Conservation (phyloP, 35 echinoderm and acorn worm genomes). For the Stichopus chloronotus region DNA sequence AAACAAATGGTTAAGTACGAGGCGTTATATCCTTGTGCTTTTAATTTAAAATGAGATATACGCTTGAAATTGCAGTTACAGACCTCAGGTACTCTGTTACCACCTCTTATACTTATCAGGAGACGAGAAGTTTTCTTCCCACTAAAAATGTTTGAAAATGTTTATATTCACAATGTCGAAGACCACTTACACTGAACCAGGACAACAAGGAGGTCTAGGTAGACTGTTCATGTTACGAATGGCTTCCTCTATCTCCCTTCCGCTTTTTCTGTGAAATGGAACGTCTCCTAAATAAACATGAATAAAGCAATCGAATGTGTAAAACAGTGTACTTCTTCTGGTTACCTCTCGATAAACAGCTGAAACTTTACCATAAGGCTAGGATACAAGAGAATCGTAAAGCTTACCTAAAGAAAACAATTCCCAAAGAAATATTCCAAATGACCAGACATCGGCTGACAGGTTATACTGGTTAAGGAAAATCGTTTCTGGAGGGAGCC, state of each 20-base stretch:
- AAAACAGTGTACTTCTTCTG: neutral
- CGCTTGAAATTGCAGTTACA: no score
- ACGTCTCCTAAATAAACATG: neutral
- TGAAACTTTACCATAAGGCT: neutral
- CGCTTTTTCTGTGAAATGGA: neutral
- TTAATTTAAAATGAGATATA: no score
- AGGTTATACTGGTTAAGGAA: constrained; percentile 23
- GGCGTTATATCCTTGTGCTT: no score
- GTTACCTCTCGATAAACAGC: neutral
- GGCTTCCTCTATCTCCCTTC: constrained; percentile 7
- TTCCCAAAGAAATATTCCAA: constrained; percentile 33
- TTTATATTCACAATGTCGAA: neutral
- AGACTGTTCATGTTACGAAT: neutral
- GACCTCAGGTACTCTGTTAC: no score
- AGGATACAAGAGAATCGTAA: neutral
- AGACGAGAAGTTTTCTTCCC: no score
- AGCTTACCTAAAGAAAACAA: constrained; percentile 26
- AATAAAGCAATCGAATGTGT: neutral
- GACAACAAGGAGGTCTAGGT: constrained; percentile 1
- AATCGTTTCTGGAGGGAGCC: neutral
- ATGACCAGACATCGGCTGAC: constrained; percentile 6
- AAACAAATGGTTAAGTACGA: no score
- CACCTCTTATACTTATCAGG: no score
- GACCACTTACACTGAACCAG: constrained; percentile 8
- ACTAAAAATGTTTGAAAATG: no score